Conservation (phyloP, 2,888 invertebrate species). For the Blomia tropicalis region DNA sequence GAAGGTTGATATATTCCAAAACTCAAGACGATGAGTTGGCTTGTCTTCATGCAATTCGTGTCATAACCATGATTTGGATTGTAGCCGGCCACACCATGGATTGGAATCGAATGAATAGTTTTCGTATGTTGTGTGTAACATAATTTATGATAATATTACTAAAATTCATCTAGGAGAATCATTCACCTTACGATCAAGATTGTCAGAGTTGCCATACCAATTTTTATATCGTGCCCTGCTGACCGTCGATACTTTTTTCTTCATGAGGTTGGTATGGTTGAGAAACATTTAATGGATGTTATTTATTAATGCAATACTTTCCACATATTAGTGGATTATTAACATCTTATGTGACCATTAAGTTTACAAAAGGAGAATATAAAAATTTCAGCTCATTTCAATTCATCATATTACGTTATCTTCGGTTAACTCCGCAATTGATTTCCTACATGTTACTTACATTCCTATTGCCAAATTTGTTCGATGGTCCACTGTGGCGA, state of each 20-base stretch:
- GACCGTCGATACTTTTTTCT: constrained; percentile 35
- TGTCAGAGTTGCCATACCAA: constrained; percentile 31
- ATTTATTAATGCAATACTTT: too few relatives aligned
- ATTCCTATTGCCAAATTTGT: constrained; percentile 18
- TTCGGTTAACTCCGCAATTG: constrained; percentile 23
- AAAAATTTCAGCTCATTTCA: constrained; percentile 10
- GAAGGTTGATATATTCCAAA: constrained; percentile 1
- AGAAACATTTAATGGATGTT: background rate
- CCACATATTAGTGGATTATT: background rate
- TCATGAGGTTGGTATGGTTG: constrained; percentile 26
- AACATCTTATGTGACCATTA: constrained; percentile 23
- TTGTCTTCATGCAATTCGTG: constrained; percentile 26
- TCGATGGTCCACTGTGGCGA: constrained; percentile 24
- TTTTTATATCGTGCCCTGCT: constrained; percentile 33
- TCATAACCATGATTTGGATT: constrained; percentile 26
- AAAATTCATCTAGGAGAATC: background rate
- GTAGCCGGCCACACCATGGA: constrained; percentile 25
- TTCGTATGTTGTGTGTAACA: background rate
- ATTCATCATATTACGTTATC: constrained; percentile 16
- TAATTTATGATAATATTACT: background rate
- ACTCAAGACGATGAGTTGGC: constrained; percentile 7
- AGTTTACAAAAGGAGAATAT: constrained; percentile 5
- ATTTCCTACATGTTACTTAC: background rate
- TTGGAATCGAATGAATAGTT: background rate
- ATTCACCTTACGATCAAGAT: constrained; percentile 6